A percentile compares a stretch with the other conserved stretches of the same genome.
Evolutionary conservation across 2,113 vertebrate species (phyloP).

Genomic region (Penelope pileata): DNA sequence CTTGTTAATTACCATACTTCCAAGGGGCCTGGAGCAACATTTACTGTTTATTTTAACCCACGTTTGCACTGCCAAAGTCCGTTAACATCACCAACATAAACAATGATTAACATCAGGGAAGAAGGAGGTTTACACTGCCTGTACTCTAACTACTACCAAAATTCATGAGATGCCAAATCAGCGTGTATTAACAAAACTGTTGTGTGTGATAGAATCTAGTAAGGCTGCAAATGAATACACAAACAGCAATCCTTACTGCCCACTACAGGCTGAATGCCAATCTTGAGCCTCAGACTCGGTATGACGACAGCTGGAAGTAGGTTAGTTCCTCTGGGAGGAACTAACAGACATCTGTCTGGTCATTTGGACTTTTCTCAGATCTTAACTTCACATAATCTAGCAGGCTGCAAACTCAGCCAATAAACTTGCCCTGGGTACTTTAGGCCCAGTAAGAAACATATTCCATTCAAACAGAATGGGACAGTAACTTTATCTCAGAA

Average conservation of each 20-base stretch:
- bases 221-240: rapidly evolving
- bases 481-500: not conserved
- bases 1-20: not conserved
- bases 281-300: not conserved
- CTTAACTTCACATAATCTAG: not conserved
- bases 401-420: not conserved
- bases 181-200: rapidly evolving
- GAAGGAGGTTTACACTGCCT: not conserved
- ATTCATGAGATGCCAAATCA: rapidly evolving
- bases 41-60: not conserved
- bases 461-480: not conserved
- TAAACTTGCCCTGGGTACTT: no score
- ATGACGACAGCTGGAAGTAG: rapidly evolving
- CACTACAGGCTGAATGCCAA: not conserved
- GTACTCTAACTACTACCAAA: rapidly evolving
- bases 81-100: not conserved
- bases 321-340: not conserved
- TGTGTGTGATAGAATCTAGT: not conserved
- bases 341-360: no score
- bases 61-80: not conserved
- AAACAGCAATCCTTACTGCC: not conserved
- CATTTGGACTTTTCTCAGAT: not conserved
- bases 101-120: not conserved
- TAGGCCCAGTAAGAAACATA: not conserved
- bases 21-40: not conserved